Base-by-base conservation (phyloP, 2,797 vertebrate species). In the Centroberyx gerrardi region DNA sequence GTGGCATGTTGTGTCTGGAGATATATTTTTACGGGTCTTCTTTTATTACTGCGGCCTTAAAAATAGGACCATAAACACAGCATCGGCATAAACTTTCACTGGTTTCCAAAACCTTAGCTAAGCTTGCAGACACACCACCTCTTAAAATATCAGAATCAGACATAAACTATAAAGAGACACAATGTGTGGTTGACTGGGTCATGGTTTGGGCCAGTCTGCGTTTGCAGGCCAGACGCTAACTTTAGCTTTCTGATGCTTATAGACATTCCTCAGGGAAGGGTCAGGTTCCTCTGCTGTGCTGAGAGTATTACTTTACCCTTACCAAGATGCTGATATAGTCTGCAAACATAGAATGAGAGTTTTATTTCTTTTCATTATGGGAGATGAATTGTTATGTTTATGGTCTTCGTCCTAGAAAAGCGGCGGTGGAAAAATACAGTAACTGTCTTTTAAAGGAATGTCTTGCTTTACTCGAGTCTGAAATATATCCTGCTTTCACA, bases 171-270 rank as follows among this genome's bases (percentile, higher is more conserved):
- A 86, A 83, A 85, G 82, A 87, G 88, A 87, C 75, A 91, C 90
- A 91, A 90, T 90, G 68, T 92, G 91, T 55, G 93, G 91, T 91
- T 17, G 81, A 70, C 80, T 83, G 80, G 84, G 68, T 85, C 71
- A 74, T 55, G 79, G 72, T 83, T 85, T 81, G 80, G 83, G 82
- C 64, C 79, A 63, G 76, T 53, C 80, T 83, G 77, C 72, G 15
- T 85, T 84, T 84, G 81, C 76, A 87, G 87, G 73, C 61, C 42
- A 78, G 76, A 79, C 53, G 22, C 80, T 88, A 93, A 92, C 85
- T 92, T 92, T 77, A 80, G 67, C 72, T 86, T 70, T 53, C 29
- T 67, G 71, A 82, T 76, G 68, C 82, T 84, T 76, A 53, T 65
- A 79, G 75, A 88, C 86, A 81, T 92, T 89, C 90, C 87, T 67